Percentiles rank a stretch among this genome's conserved stretches.
Conservation (phyloP, 1,140 invertebrate genomes). For the Atta cephalotes region DNA sequence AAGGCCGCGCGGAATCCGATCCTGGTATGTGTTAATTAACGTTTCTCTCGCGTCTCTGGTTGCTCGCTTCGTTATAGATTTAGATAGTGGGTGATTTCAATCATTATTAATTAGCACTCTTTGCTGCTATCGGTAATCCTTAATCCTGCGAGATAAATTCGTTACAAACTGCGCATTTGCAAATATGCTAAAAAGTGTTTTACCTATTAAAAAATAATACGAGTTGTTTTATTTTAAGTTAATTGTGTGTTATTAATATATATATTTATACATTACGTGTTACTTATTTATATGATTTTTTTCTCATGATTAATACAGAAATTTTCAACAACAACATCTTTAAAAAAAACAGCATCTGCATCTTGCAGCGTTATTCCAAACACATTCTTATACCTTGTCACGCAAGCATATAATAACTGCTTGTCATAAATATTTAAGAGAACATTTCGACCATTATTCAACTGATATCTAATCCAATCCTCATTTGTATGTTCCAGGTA, state of each 20-base stretch:
- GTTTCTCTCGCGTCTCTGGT: background rate
- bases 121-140: constrained; percentile 16
- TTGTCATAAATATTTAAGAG: constrained; percentile 49
- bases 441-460: constrained; percentile 45
- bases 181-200: background rate
- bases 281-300: background rate
- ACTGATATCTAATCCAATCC: constrained; percentile 51
- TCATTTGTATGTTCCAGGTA: constrained; percentile 66
- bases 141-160: background rate
- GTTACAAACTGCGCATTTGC: background rate
- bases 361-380: constrained; percentile 7
- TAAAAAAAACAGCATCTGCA: background rate
- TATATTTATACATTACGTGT: background rate
- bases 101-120: constrained; percentile 49
- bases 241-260: background rate
- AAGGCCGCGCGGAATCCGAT: constrained; percentile 47
- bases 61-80: constrained; percentile 33
- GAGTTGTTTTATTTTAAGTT: background rate
- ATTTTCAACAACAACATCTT: background rate
- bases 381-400: background rate
- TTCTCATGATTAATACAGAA: background rate
- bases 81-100: background rate
- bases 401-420: constrained; percentile 16
- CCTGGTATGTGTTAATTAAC: constrained; percentile 59
- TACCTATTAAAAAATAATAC: background rate